phyloP scores from a whole-genome alignment of 2,888 invertebrate genomes.

The Drosophila multiciliata region DNA sequence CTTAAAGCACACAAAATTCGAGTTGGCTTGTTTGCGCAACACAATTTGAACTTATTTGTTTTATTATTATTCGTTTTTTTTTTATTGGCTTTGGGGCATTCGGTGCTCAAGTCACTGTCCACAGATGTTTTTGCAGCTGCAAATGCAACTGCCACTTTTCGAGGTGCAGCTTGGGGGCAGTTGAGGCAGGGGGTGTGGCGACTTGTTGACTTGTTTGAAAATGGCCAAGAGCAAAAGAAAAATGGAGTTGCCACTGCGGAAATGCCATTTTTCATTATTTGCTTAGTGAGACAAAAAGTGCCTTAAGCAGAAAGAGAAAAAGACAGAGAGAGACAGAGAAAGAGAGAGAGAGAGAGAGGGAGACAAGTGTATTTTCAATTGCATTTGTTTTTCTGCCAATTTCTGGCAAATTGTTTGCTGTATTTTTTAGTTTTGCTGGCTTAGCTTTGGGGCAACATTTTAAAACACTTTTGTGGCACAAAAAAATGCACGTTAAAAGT shows the following conservation, averaged over 20 bases:
- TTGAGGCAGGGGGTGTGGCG: slow-evolving; percentile 13
- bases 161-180: neutral
- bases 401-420: neutral
- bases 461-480: neutral
- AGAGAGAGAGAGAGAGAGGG: neutral
- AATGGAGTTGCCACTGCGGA: slow-evolving; percentile 74
- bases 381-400: slow-evolving; percentile 1
- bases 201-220: slow-evolving; percentile 72
- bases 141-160: slow-evolving; percentile 66
- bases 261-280: slow-evolving; percentile 70
- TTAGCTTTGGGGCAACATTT: slow-evolving; percentile 8
- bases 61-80: neutral
- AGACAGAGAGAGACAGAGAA: neutral
- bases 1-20: slow-evolving; percentile 52
- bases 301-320: neutral
- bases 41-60: neutral
- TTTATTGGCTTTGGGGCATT: slow-evolving; percentile 23
- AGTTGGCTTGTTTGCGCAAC: slow-evolving; percentile 51
- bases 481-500: neutral
- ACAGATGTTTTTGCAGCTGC: slow-evolving; percentile 39
- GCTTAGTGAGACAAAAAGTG: neutral
- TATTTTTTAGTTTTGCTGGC: neutral
- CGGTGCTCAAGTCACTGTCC: slow-evolving; percentile 50
- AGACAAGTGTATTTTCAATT: slow-evolving; percentile 20
- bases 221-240: slow-evolving; percentile 35